phyloP scores from a whole-genome alignment of 2,888 invertebrate genomes.

The Eristalinus sepulchralis region DNA sequence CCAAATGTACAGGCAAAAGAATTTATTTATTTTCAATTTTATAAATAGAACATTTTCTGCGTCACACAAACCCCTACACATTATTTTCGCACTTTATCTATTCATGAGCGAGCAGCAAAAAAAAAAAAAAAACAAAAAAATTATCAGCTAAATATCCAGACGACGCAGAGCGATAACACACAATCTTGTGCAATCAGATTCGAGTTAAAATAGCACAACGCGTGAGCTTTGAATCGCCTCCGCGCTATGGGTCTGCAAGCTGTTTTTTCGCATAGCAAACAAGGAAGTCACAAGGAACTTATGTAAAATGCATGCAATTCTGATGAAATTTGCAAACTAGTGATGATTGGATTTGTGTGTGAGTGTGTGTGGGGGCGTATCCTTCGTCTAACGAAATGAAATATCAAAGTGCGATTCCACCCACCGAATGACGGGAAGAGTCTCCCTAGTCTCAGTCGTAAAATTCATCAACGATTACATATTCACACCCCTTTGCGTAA shows the following conservation, averaged over 20 bases:
- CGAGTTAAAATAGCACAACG: not conserved
- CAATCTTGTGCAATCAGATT: not conserved
- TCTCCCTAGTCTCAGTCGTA: not conserved
- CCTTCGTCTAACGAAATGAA: not conserved
- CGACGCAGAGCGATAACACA: not conserved
- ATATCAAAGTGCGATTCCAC: not conserved
- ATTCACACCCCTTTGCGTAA: slow-evolving; percentile 37
- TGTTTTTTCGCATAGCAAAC: too few species aligned
- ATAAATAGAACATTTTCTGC: slow-evolving; percentile 4
- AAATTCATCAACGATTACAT: not conserved
- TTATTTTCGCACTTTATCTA: not conserved
- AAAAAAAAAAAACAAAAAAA: not conserved
- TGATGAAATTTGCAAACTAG: not conserved
- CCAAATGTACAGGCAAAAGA: not conserved
- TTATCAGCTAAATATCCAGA: not conserved
- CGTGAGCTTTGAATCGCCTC: too few species aligned
- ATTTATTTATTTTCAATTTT: not conserved
- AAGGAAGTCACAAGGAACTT: not conserved
- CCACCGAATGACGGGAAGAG: not conserved
- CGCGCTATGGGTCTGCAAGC: not conserved
- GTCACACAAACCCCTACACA: not conserved
- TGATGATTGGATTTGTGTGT: not conserved
- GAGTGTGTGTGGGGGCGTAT: not conserved
- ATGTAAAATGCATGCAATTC: not conserved
- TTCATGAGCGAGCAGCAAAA: not conserved